These are phyloP conservation scores for Strigamia transsilvanica DNA, from an alignment of 2,888 invertebrate genomes.

Conservation along the genomic window DNA sequence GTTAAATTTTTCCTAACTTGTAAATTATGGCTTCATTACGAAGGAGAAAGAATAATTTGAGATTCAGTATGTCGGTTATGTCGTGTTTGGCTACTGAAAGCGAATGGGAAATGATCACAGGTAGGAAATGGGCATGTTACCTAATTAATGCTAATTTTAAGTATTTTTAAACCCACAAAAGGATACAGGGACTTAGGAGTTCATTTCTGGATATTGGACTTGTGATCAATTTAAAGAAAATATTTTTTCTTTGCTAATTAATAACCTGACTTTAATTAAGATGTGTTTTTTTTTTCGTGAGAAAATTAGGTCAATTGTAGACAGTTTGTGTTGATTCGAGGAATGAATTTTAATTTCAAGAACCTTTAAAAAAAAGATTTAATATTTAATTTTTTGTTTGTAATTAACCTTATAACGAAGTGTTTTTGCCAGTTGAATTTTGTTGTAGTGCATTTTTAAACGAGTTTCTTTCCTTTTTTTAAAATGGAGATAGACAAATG, in stretches of 20 bases:
- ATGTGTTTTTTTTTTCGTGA: background rate
- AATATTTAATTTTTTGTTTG: background rate
- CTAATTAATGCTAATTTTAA: background rate
- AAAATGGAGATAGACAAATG: background rate
- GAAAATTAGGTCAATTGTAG: slow-evolving; percentile 15
- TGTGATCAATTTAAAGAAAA: background rate
- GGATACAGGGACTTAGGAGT: background rate
- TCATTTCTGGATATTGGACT: background rate
- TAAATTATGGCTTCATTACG: slow-evolving; percentile 15
- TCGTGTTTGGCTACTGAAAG: background rate
- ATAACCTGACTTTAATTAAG: background rate
- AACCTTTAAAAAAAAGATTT: background rate
- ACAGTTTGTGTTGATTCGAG: background rate
- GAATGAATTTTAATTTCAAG: background rate
- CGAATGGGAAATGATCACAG: slow-evolving; percentile 19
- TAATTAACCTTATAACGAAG: background rate
- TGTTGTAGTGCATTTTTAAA: no score
- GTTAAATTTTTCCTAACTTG: background rate
- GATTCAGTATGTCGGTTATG: slow-evolving; percentile 16
- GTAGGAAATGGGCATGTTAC: background rate
- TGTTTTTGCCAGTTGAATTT: no score
- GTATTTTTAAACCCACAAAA: no score
- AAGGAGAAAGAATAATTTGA: background rate
- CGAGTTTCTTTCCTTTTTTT: no score
- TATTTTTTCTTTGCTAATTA: background rate